Conservation (phyloP, 2,113 vertebrate species). For the Macrotus californicus region DNA sequence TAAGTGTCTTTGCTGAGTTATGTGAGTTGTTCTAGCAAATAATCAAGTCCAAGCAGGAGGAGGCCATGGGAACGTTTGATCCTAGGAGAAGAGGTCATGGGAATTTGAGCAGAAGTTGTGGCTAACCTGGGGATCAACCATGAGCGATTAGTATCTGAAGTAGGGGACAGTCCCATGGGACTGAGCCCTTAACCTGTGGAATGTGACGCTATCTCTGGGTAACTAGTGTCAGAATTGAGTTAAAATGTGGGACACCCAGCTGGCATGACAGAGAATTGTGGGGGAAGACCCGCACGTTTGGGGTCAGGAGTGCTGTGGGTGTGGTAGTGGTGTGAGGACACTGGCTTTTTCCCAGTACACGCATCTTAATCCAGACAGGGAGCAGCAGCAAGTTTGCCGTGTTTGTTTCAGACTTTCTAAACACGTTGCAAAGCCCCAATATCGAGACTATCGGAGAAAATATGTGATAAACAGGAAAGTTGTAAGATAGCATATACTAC, state of each 20-base stretch:
- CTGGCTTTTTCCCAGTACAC: neutral
- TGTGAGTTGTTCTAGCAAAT: neutral
- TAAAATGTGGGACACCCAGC: neutral
- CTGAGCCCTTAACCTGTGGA: neutral
- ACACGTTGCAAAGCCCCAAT: neutral
- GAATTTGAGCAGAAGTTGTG: neutral
- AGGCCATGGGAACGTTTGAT: neutral
- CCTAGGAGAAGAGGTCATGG: neutral
- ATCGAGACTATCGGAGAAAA: neutral
- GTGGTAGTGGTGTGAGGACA: neutral
- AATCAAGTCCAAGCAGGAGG: neutral
- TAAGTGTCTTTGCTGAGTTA: neutral
- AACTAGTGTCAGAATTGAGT: neutral
- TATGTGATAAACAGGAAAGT: neutral
- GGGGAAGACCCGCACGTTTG: neutral
- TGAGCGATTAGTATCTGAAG: neutral
- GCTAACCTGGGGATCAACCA: neutral
- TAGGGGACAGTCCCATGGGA: neutral
- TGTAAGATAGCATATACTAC: neutral
- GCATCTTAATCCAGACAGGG: neutral
- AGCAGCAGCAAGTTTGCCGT: neutral
- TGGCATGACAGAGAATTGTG: neutral
- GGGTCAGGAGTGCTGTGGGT: neutral
- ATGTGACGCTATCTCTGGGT: neutral
- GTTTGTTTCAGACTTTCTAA: conserved; percentile 18